Conservation (phyloP, 2,797 vertebrate genomes). For the Geotrypetes seraphini region DNA sequence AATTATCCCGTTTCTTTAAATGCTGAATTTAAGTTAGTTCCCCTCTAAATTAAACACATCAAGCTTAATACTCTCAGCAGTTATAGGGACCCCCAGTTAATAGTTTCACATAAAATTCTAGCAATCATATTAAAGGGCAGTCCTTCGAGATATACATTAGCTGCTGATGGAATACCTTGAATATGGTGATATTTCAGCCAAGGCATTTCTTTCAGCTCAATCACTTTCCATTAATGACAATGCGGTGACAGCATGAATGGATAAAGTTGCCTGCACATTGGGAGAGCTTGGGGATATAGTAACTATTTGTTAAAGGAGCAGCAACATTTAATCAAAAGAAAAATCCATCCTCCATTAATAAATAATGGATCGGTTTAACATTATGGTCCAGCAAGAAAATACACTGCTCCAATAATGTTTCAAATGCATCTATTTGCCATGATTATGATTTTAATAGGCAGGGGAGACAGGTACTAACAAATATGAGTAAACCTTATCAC, state of each 20-base stretch:
- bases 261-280: conserved; percentile 25
- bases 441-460: no score
- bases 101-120: conserved; percentile 14
- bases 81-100: conserved; percentile 8
- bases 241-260: conserved; percentile 19
- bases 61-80: conserved; percentile 8
- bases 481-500: no score
- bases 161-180: conserved; percentile 17
- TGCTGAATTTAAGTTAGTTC: no score
- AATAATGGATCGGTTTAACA: conserved; percentile 39
- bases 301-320: conserved; percentile 46
- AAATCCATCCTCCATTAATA: conserved; percentile 39
- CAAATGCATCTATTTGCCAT: no score
- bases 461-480: no score
- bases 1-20: no score
- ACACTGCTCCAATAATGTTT: no score
- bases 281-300: conserved; percentile 38
- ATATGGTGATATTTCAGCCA: conserved; percentile 16
- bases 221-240: conserved; percentile 41
- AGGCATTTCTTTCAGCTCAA: conserved; percentile 15
- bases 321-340: conserved; percentile 48
- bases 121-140: conserved; percentile 17
- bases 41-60: background rate
- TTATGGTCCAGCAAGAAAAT: conserved; percentile 34
- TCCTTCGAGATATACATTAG: conserved; percentile 21